A percentile compares a stretch with the other conserved stretches of the same genome.
These are phyloP conservation scores for Furnarius figulus DNA, from an alignment of 2,113 vertebrate genomes.

Conservation along the genomic window DNA sequence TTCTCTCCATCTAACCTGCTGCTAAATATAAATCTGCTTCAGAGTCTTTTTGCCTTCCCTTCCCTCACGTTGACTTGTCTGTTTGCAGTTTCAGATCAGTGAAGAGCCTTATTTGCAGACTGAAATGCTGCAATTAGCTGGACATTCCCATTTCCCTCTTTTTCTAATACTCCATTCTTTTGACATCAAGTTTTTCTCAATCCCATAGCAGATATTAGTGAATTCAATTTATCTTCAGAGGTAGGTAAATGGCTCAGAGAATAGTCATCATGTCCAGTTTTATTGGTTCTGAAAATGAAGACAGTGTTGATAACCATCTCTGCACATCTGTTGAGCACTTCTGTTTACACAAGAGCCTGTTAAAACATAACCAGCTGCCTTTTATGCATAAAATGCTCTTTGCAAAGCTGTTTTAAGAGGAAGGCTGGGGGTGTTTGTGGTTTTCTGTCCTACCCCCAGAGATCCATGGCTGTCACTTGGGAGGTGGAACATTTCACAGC, in stretches of 20 bases:
- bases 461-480: neutral
- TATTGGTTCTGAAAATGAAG: neutral
- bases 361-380: constrained; percentile 24
- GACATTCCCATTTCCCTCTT: neutral
- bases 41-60: neutral
- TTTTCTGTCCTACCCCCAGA: neutral
- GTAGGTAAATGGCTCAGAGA: constrained; percentile 19
- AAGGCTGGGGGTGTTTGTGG: neutral
- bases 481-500: neutral
- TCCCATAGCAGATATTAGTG: neutral
- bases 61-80: constrained; percentile 20
- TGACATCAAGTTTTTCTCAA: constrained; percentile 3
- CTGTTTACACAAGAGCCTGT: constrained; percentile 6
- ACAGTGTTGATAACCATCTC: neutral
- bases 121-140: constrained; percentile 47
- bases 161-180: constrained; percentile 16
- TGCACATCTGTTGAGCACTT: constrained; percentile 27
- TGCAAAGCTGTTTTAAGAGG: neutral
- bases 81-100: constrained; percentile 51
- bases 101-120: constrained; percentile 6
- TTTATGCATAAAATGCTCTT: neutral
- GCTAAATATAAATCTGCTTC: constrained; percentile 62
- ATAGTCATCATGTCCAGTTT: neutral
- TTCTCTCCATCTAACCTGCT: constrained; percentile 46
- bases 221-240: constrained; percentile 16